Percentiles rank a stretch among this genome's conserved stretches.
Conservation (phyloP, 2,113 vertebrate species). For the Phylloscopus trochilus region DNA sequence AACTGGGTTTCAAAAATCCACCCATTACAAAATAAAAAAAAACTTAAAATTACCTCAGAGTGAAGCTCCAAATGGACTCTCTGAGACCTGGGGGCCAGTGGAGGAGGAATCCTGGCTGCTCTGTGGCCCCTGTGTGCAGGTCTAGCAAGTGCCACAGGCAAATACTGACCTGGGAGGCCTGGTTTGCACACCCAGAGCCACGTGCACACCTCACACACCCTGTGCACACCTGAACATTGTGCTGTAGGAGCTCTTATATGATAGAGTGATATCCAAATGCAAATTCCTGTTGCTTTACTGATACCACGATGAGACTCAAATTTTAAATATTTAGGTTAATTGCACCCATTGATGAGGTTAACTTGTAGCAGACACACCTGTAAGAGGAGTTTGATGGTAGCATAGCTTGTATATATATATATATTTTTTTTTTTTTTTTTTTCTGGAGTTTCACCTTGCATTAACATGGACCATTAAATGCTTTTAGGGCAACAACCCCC, state of each 20-base stretch:
- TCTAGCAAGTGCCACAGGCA: neutral
- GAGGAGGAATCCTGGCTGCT: neutral
- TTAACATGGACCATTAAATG: accelerated
- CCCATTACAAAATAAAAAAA: neutral
- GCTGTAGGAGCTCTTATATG: neutral
- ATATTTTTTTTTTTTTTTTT: too few species aligned
- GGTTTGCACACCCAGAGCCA: neutral
- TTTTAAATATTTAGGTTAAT: neutral
- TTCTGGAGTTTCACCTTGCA: neutral
- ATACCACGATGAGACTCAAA: neutral
- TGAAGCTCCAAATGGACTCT: neutral
- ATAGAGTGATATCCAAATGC: neutral
- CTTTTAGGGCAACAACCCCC: neutral
- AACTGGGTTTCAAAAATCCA: neutral
- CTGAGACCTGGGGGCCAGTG: neutral
- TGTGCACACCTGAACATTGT: accelerated
- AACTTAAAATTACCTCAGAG: neutral
- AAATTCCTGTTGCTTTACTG: neutral
- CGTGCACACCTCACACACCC: accelerated
- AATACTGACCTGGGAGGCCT: neutral
- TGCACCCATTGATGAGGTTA: neutral
- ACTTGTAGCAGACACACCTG: neutral
- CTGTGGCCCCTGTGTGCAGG: neutral
- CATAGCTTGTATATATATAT: too few species aligned
- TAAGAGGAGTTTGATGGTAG: neutral